Base-by-base conservation (phyloP, 2,113 vertebrate genomes). In the Craseonycteris thonglongyai region DNA sequence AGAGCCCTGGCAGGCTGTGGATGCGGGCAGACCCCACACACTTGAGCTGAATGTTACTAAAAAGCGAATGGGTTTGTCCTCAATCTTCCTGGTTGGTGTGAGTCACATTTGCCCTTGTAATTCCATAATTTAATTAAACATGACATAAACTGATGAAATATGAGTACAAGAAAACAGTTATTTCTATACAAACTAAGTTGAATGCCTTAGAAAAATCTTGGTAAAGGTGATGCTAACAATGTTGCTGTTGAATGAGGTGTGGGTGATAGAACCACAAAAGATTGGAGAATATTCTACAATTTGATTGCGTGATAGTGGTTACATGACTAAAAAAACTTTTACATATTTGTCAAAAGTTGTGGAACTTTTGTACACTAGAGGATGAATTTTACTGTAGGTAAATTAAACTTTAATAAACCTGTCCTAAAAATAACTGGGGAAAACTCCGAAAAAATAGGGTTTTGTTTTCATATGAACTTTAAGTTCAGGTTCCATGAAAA, bases 121-220 rank as follows among this genome's bases (percentile, higher is more conserved):
- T 49, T 69, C 42, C 22, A 18, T 14, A 15, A 59, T 78, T 74
- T 42, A 56, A 51, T 54, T n/a, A 74, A 79, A 68, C 74, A 45
- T 16, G 51, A 40, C 24, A 69, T 26, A 58, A 38, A 63, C 18
- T 28, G 65, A 84, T 79, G 56, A 79, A 59, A 28, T 76, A 30
- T 56, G 61, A 65, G 7, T 47, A 47, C 16, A 28, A 72, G 83
- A 83, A 24, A 88, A 16, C 18, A 56, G 71, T 42, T 82, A 12
- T 45, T 84, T 61, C 74, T 33, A 14, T 66, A 49, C 76, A 94
- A 82, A 66, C 56, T 58, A 59, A 72, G 69, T 28, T 45, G 59
- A 83, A 66, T 19, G 76, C 56, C 35, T 83, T 83, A 66, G 65
- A 80, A 80, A 83, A 65, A 59, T 45, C 83, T 54, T 88, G 76